Percentiles rank a stretch among this genome's conserved stretches.
Conservation (phyloP, 2,888 invertebrate species). For the Hybos culiciformis region DNA sequence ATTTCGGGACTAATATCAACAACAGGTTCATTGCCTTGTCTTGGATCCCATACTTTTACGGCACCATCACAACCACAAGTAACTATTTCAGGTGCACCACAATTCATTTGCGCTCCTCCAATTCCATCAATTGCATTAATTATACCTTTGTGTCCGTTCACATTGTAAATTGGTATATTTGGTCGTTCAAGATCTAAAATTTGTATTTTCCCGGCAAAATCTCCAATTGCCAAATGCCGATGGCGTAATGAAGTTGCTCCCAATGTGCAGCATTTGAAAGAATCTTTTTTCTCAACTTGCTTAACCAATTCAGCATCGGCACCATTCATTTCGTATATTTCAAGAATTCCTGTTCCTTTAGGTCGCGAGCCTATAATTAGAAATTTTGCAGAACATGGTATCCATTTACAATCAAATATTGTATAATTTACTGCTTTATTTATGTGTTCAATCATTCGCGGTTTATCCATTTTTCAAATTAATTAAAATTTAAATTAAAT, state of each 20-base stretch:
- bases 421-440: constrained; percentile 73
- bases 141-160: constrained; percentile 65
- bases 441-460: constrained; percentile 79
- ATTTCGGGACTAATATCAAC: constrained; percentile 51
- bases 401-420: constrained; percentile 88
- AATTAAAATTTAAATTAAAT: no score
- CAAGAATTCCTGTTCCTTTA: constrained; percentile 71
- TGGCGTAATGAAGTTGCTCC: constrained; percentile 72
- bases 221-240: constrained; percentile 77
- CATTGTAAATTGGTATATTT: constrained; percentile 60
- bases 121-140: constrained; percentile 87
- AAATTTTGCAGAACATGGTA: constrained; percentile 88
- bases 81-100: constrained; percentile 89
- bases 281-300: constrained; percentile 64
- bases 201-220: constrained; percentile 72
- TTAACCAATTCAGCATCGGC: constrained; percentile 57
- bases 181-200: constrained; percentile 74
- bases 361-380: constrained; percentile 75
- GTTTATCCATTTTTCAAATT: constrained; percentile 63
- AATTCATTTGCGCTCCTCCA: constrained; percentile 65
- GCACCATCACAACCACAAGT: constrained; percentile 89
- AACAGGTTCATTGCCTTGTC: constrained; percentile 79
- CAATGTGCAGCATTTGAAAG: constrained; percentile 88
- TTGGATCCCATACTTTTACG: constrained; percentile 91
- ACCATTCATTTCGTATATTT: constrained; percentile 63